Percentiles rank a stretch among this genome's conserved stretches.
Conservation (phyloP, 2,113 vertebrate species). For the Antennarius striatus region DNA sequence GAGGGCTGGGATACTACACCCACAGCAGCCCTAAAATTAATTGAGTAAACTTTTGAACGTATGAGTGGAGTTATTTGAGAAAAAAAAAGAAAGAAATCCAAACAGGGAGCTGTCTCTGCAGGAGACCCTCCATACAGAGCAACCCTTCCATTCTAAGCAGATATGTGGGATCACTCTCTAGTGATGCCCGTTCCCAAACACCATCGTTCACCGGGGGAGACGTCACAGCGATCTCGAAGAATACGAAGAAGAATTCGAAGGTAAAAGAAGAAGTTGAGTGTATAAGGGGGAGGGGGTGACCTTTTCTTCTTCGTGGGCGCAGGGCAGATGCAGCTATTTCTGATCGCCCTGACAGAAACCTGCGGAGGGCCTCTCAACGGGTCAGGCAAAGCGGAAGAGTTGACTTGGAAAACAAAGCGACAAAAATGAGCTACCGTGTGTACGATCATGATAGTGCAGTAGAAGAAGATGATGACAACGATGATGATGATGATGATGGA, state of each 20-base stretch:
- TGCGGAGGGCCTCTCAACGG: background rate
- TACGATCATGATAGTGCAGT: background rate
- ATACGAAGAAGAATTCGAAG: background rate
- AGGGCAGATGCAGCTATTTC: slow-evolving; percentile 43
- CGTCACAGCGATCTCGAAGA: slow-evolving; percentile 7
- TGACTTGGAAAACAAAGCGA: slow-evolving; percentile 1
- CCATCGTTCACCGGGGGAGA: slow-evolving; percentile 37
- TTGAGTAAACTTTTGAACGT: slow-evolving; percentile 44
- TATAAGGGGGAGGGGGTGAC: slow-evolving; percentile 23
- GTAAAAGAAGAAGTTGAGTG: slow-evolving; percentile 19
- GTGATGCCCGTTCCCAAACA: slow-evolving; percentile 54
- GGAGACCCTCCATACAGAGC: slow-evolving; percentile 52
- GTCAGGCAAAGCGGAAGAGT: background rate
- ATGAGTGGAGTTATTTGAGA: slow-evolving; percentile 32
- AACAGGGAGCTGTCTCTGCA: slow-evolving; percentile 53
- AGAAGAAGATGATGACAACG: slow-evolving; percentile 27
- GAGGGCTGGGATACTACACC: background rate
- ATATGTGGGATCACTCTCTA: slow-evolving; percentile 59
- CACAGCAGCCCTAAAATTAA: slow-evolving; percentile 11
- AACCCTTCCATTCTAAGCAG: slow-evolving; percentile 38
- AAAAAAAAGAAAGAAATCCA: slow-evolving; percentile 58
- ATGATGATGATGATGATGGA: slow-evolving; percentile 17
- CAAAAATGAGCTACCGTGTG: too few species aligned
- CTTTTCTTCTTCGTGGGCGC: slow-evolving; percentile 49
- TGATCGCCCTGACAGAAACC: slow-evolving; percentile 40